These are phyloP conservation scores for Lithobates sylvaticus DNA, from an alignment of 2,797 vertebrate species.

Conservation along the genomic window DNA sequence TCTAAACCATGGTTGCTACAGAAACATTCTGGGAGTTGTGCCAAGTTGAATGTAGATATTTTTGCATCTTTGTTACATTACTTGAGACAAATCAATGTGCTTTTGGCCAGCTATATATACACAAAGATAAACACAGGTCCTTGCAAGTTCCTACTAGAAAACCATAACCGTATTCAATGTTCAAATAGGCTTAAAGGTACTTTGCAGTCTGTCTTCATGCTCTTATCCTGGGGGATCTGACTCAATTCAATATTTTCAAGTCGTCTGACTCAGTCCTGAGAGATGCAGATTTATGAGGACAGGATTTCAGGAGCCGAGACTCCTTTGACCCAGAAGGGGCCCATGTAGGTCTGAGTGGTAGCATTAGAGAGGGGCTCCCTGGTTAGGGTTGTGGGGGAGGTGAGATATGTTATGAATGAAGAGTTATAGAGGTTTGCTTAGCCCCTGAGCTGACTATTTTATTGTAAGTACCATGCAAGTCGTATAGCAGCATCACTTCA, in stretches of 20 bases:
- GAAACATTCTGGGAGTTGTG: slow-evolving; percentile 27
- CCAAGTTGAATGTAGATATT: slow-evolving; percentile 31
- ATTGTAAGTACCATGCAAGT: background rate
- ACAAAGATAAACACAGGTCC: slow-evolving; percentile 11
- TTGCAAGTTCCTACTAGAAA: slow-evolving; percentile 7
- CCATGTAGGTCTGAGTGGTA: slow-evolving; percentile 38
- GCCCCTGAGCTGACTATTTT: slow-evolving; percentile 12
- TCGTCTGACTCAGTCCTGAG: slow-evolving; percentile 22
- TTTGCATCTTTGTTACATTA: slow-evolving; percentile 19
- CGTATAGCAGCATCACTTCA: background rate
- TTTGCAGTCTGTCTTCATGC: slow-evolving; percentile 11
- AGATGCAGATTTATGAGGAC: slow-evolving; percentile 52
- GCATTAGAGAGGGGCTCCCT: slow-evolving; percentile 36
- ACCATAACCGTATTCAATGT: background rate
- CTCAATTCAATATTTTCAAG: slow-evolving; percentile 21
- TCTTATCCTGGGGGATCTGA: slow-evolving; percentile 11
- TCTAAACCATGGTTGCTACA: slow-evolving; percentile 20
- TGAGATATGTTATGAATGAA: slow-evolving; percentile 14
- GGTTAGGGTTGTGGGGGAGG: background rate
- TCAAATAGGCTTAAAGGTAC: background rate
- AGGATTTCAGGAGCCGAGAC: slow-evolving; percentile 45
- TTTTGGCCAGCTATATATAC: slow-evolving; percentile 4
- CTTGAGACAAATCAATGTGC: slow-evolving; percentile 13
- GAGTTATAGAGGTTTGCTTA: slow-evolving; percentile 37
- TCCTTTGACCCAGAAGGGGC: slow-evolving; percentile 49